phyloP scores from a whole-genome alignment of 1,140 invertebrate species.

The Paramacrobiotus metropolitanus region DNA sequence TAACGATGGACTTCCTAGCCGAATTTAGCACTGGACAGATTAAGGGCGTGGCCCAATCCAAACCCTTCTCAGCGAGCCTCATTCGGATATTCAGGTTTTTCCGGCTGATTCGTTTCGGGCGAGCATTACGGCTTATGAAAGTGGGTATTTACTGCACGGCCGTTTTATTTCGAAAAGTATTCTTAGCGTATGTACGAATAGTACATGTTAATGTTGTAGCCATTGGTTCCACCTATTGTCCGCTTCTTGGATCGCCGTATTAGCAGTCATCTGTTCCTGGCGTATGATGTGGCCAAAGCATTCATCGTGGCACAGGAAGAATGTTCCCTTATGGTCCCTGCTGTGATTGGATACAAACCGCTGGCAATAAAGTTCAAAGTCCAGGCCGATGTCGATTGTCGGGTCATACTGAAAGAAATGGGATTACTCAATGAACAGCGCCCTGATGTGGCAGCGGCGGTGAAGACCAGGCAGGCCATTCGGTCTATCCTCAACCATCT shows the following conservation, averaged over 20 bases:
- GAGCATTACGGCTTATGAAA: conserved; percentile 11
- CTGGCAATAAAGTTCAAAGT: conserved; percentile 18
- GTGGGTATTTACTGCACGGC: conserved; percentile 11
- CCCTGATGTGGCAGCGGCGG: conserved; percentile 25
- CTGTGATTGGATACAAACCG: conserved; percentile 19
- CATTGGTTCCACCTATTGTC: conserved; percentile 16
- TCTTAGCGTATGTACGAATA: too few relatives aligned
- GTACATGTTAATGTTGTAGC: too few relatives aligned
- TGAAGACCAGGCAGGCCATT: conserved; percentile 26
- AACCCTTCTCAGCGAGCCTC: conserved; percentile 5
- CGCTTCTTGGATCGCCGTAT: conserved; percentile 17
- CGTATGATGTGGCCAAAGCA: conserved; percentile 21
- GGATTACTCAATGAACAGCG: conserved; percentile 23
- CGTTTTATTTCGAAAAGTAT: background rate
- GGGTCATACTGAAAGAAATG: conserved; percentile 20
- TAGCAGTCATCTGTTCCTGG: conserved; percentile 17
- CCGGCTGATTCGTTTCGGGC: conserved; percentile 7
- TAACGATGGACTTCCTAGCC: conserved; percentile 13
- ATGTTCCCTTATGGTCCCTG: conserved; percentile 19
- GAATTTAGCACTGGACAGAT: conserved; percentile 3
- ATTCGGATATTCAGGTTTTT: conserved; percentile 12
- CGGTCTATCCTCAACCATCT: conserved; percentile 25
- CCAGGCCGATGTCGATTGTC: conserved; percentile 14
- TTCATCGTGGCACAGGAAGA: conserved; percentile 23
- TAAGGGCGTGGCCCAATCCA: conserved; percentile 9